A percentile compares a stretch with the other conserved stretches of the same genome.
phyloP scores from a whole-genome alignment of 1,140 invertebrate species.

The Pseudomyrmex gracilis region DNA sequence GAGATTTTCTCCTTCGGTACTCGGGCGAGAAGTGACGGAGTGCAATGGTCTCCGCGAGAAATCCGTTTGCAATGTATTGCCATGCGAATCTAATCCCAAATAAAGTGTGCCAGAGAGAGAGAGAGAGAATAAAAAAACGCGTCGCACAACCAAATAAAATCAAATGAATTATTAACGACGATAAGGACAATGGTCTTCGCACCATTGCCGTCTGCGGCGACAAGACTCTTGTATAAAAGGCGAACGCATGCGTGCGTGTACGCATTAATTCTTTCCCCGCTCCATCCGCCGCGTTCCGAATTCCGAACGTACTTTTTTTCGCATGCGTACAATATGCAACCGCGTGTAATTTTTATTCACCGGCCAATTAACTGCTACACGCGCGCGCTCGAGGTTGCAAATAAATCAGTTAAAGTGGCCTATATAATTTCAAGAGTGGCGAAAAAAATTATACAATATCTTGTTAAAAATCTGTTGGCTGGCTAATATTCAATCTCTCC shows the following conservation, averaged over 20 bases:
- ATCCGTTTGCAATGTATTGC: constrained; percentile 44
- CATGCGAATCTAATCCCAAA: constrained; percentile 43
- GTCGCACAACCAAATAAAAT: constrained; percentile 32
- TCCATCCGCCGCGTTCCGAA: not conserved
- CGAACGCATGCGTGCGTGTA: constrained; percentile 2
- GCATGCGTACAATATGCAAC: not conserved
- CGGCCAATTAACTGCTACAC: not conserved
- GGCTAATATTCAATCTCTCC: not conserved
- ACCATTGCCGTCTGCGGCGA: not conserved
- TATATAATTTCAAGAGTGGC: too few species aligned
- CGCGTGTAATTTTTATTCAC: not conserved
- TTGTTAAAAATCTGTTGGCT: not conserved
- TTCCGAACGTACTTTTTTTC: not conserved
- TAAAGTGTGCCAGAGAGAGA: constrained; percentile 10
- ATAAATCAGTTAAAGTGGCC: too few species aligned
- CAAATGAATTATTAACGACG: constrained; percentile 52
- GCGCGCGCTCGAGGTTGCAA: too few species aligned
- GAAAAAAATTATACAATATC: not conserved
- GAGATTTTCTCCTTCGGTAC: constrained; percentile 33
- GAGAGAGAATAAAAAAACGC: not conserved
- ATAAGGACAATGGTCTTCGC: constrained; percentile 37
- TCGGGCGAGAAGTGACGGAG: not conserved
- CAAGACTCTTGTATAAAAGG: not conserved
- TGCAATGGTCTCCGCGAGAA: constrained; percentile 31
- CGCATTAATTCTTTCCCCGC: constrained; percentile 3